These are phyloP conservation scores for Copsychus sechellarum DNA, from an alignment of 2,113 vertebrate genomes.

Conservation along the genomic window DNA sequence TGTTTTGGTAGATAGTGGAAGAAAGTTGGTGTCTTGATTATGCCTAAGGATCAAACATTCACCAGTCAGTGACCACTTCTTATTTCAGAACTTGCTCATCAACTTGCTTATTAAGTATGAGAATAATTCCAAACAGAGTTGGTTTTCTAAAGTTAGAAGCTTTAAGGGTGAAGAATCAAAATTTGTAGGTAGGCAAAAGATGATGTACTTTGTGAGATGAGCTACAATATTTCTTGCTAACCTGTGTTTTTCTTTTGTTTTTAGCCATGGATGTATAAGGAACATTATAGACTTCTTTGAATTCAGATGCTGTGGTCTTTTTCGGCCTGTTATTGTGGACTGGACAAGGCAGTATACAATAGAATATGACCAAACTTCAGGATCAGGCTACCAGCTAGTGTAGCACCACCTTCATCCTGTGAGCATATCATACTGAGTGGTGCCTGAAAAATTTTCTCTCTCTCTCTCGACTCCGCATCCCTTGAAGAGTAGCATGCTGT, in stretches of 20 bases:
- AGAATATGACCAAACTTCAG: conserved; percentile 97
- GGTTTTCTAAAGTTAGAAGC: not conserved
- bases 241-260: not conserved
- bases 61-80: not conserved
- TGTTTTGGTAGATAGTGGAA: not conserved
- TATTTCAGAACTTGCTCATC: not conserved
- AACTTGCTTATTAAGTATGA: not conserved
- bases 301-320: conserved; percentile 97
- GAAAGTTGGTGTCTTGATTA: not conserved
- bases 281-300: conserved; percentile 99
- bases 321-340: conserved; percentile 93
- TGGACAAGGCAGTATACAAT: conserved; percentile 98
- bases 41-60: not conserved
- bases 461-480: conserved; percentile 77
- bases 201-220: not conserved
- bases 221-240: conserved; percentile 5
- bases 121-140: not conserved
- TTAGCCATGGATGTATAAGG: conserved; percentile 93
- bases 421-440: conserved; percentile 78
- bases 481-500: conserved; percentile 90
- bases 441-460: conserved; percentile 82
- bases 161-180: not conserved
- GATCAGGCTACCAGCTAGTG: conserved; percentile 98
- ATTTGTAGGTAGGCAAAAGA: not conserved
- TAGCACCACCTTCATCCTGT: conserved; percentile 76